A percentile compares a stretch with the other conserved stretches of the same genome.
phyloP scores from a whole-genome alignment of 2,113 vertebrate genomes.

The Odobenus rosmarus region DNA sequence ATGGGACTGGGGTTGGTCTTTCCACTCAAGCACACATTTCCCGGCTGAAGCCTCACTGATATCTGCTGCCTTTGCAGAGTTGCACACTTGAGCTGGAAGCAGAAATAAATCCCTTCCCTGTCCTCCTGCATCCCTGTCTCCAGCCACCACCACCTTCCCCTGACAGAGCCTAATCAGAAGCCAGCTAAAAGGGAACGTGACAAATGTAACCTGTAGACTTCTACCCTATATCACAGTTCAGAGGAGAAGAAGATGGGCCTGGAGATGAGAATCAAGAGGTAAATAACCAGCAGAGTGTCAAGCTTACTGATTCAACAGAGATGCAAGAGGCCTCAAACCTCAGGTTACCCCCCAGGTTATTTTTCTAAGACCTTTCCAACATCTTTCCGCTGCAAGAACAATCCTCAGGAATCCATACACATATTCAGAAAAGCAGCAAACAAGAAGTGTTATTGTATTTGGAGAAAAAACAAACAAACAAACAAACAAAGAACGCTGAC shows the following conservation, averaged over 20 bases:
- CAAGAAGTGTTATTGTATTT: neutral
- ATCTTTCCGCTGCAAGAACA: neutral
- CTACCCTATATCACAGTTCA: neutral
- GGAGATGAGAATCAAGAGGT: neutral
- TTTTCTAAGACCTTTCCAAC: neutral
- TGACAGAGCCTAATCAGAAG: neutral
- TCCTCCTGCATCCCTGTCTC: neutral
- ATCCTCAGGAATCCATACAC: neutral
- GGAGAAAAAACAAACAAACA: no score
- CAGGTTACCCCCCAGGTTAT: neutral
- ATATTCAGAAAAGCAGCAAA: neutral
- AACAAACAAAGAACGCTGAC: neutral
- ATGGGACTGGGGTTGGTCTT: neutral
- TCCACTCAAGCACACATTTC: neutral
- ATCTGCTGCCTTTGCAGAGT: neutral
- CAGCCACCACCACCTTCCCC: neutral
- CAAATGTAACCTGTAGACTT: neutral
- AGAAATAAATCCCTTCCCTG: neutral
- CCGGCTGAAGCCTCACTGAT: neutral
- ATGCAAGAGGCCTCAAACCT: neutral
- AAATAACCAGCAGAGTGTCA: neutral
- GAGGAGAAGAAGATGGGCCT: neutral
- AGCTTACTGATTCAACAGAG: neutral
- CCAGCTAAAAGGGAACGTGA: neutral
- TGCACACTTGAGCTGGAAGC: no score